Conservation (phyloP, 1,140 invertebrate species). For the Lordiphosa clarofinis region DNA sequence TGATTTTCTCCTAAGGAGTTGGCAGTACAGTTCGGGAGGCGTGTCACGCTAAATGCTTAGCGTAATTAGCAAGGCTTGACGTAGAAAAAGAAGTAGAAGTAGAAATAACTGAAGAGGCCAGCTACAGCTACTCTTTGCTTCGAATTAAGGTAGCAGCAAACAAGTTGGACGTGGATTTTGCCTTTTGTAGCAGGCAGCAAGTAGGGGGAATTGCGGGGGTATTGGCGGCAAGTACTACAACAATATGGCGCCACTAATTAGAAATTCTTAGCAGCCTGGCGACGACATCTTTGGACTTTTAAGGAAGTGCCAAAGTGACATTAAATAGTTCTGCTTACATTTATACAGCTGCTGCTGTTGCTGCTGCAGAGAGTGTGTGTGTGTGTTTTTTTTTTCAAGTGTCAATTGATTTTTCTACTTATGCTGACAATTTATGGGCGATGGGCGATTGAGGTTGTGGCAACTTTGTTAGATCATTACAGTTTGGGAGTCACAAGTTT, state of each 20-base stretch:
- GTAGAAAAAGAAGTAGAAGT: conserved; percentile 2
- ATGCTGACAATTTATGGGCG: too few relatives aligned
- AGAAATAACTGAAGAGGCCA: conserved; percentile 18
- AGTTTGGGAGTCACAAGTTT: too few relatives aligned
- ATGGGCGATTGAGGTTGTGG: conserved; percentile 6
- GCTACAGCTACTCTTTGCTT: conserved; percentile 44
- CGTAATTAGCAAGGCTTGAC: conserved; percentile 59
- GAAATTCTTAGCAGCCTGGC: conserved; percentile 61
- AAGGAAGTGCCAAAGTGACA: conserved; percentile 77
- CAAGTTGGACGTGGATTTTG: conserved; percentile 33
- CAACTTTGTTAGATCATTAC: too few relatives aligned
- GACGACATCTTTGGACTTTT: conserved; percentile 57
- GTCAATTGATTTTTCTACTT: conserved; percentile 9
- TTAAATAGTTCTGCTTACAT: conserved; percentile 71
- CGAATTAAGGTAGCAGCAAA: conserved; percentile 64
- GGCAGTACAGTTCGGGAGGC: conserved; percentile 19
- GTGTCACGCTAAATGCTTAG: conserved; percentile 68
- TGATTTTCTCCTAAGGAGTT: conserved; percentile 27
- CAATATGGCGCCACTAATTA: conserved; percentile 77
- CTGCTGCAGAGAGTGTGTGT: background rate
- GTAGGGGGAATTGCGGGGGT: conserved; percentile 11
- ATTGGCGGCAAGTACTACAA: conserved; percentile 49
- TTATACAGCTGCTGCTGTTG: conserved; percentile 22
- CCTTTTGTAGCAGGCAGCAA: conserved; percentile 8
- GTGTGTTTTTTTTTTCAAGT: conserved; percentile 10